Conservation (phyloP, 23 tunicate genomes). For the Trididemnum clinides region DNA sequence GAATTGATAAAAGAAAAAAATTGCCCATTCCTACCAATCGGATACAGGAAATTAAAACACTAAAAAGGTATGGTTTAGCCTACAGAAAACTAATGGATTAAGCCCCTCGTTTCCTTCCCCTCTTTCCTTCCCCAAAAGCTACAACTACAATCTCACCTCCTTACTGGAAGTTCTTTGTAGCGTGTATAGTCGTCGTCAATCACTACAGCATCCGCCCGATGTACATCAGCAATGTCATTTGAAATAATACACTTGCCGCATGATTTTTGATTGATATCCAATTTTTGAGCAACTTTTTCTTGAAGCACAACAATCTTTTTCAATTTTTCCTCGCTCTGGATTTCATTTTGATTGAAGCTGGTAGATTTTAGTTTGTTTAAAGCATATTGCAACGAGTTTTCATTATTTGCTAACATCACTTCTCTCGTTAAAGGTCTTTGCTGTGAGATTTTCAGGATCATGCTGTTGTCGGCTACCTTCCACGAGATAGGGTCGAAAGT, state of each 20-base stretch:
- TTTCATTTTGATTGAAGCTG: neutral
- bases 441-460: too few relatives aligned
- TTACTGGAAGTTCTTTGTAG: neutral
- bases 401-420: too few relatives aligned
- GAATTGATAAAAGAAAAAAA: too few relatives aligned
- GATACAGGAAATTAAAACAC: too few relatives aligned
- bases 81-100: too few relatives aligned
- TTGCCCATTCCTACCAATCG: too few relatives aligned
- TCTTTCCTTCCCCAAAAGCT: too few relatives aligned
- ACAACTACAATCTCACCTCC: constrained; percentile 10
- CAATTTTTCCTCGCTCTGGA: neutral
- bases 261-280: neutral
- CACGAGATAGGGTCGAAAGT: neutral
- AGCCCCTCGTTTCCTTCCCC: too few relatives aligned
- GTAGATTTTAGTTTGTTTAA: too few relatives aligned
- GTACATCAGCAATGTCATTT: neutral
- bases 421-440: too few relatives aligned
- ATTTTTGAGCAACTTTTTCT: neutral
- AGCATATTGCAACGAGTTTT: too few relatives aligned
- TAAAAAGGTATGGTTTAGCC: too few relatives aligned
- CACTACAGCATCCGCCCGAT: neutral
- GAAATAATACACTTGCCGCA: neutral
- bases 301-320: neutral
- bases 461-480: constrained; percentile 9
- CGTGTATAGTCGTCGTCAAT: neutral